These are phyloP conservation scores for Patella caerulea DNA, from an alignment of 2,888 invertebrate genomes.

Conservation along the genomic window DNA sequence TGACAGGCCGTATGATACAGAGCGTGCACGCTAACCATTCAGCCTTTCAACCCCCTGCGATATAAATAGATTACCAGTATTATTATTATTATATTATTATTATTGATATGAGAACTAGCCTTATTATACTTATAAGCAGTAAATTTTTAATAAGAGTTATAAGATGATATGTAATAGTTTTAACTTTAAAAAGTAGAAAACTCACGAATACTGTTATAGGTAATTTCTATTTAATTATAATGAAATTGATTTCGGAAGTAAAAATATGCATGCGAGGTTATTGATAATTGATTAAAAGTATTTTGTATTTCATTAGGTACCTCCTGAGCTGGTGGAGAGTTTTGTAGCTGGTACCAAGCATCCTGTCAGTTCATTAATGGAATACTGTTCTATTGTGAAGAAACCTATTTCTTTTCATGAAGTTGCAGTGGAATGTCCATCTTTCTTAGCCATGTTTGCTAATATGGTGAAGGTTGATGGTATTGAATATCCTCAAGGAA, in stretches of 20 bases:
- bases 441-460: constrained; percentile 56
- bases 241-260: background rate
- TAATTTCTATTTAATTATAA: background rate
- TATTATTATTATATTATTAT: no score
- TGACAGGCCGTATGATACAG: no score
- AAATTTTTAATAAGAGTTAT: no score
- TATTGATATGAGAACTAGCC: no score
- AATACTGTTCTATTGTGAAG: constrained; percentile 52
- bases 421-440: constrained; percentile 43
- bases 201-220: background rate
- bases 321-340: constrained; percentile 50
- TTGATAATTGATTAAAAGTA: background rate
- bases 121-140: no score
- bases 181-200: background rate
- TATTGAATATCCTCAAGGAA: constrained; percentile 56
- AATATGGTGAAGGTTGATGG: constrained; percentile 55
- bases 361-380: constrained; percentile 62
- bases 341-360: constrained; percentile 59
- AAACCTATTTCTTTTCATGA: constrained; percentile 49
- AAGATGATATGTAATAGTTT: background rate
- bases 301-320: constrained; percentile 35
- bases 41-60: no score
- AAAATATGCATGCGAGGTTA: background rate
- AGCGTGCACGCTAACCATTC: no score
- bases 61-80: no score